phyloP scores from a whole-genome alignment of 2,888 invertebrate genomes.

The Chirona hameri region DNA sequence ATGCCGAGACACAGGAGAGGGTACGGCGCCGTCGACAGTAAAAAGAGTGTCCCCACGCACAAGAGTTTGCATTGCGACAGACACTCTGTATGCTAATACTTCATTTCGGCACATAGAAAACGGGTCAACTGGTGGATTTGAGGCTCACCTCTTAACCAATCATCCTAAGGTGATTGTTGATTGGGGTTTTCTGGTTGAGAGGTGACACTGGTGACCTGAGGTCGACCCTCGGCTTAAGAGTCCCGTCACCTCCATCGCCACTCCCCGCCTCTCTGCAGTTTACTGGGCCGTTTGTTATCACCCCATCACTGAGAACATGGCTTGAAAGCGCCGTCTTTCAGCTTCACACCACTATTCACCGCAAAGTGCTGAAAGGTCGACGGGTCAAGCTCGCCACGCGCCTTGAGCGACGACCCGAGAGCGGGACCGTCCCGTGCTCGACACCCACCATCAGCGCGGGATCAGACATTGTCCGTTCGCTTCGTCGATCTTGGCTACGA shows the following conservation, averaged over 20 bases:
- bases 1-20: no score
- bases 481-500: neutral
- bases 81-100: no score
- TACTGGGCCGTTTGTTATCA: neutral
- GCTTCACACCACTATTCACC: neutral
- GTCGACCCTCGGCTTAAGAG: neutral
- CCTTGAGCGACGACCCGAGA: neutral
- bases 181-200: no score
- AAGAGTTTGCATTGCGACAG: no score
- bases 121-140: no score
- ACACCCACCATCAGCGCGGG: no score
- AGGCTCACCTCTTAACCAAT: no score
- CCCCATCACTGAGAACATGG: neutral
- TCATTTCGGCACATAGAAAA: no score
- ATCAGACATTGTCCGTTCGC: neutral
- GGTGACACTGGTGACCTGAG: neutral
- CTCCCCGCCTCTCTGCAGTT: neutral
- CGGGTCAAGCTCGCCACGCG: neutral
- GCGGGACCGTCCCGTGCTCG: no score
- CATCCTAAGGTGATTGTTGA: no score
- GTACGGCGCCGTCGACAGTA: no score
- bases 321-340: neutral
- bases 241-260: neutral
- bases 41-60: no score
- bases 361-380: neutral